Conservation (phyloP, 2,113 vertebrate species). For the Nothocercus nigrocapillus region DNA sequence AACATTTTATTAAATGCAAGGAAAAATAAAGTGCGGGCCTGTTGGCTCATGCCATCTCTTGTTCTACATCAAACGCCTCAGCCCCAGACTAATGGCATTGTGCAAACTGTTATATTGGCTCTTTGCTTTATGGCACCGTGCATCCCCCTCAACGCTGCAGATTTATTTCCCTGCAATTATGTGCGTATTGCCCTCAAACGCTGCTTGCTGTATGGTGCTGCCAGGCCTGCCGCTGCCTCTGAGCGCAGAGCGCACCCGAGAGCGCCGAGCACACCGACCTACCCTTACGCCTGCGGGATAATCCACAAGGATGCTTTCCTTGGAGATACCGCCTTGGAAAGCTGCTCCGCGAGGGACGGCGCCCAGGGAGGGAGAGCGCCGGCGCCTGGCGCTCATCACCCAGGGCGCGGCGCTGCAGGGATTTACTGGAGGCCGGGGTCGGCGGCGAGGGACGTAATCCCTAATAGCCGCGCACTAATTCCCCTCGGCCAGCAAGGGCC, state of each 20-base stretch:
- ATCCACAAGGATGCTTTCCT: no score
- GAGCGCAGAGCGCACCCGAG: no score
- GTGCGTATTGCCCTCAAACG: background rate
- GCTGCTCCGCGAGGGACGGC: no score
- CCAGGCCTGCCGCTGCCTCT: background rate
- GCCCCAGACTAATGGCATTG: conserved; percentile 62
- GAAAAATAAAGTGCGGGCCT: conserved; percentile 51
- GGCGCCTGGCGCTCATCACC: background rate
- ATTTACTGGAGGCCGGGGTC: background rate
- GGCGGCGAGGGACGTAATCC: background rate
- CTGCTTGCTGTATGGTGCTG: background rate
- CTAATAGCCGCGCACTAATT: background rate
- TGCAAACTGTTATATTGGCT: conserved; percentile 57
- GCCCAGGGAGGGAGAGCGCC: no score
- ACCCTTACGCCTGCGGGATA: no score
- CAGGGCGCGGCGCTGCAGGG: background rate
- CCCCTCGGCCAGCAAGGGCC: background rate
- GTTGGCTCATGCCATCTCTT: conserved; percentile 62
- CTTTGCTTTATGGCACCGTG: conserved; percentile 43
- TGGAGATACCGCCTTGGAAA: no score
- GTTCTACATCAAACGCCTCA: conserved; percentile 33
- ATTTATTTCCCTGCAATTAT: conserved; percentile 40
- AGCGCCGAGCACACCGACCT: no score
- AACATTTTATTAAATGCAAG: conserved; percentile 27
- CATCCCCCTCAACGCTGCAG: background rate